These are phyloP conservation scores for Ceratina japonica DNA, from an alignment of 1,140 invertebrate species.

Conservation along the genomic window DNA sequence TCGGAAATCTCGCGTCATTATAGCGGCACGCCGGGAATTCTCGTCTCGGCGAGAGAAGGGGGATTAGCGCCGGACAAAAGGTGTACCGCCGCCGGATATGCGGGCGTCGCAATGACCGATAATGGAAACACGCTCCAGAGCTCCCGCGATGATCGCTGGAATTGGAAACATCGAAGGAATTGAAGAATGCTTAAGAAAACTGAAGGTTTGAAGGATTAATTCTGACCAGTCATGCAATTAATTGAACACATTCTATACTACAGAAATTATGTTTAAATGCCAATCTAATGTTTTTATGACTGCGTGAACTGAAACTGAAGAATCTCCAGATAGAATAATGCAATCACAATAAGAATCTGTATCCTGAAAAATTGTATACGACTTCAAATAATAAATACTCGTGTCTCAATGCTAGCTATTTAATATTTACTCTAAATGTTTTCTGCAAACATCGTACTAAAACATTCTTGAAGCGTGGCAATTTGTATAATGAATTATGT, in stretches of 20 bases:
- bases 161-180: too few relatives aligned
- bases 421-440: too few relatives aligned
- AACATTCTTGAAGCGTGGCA: background rate
- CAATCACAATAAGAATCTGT: too few relatives aligned
- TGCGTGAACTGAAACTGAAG: too few relatives aligned
- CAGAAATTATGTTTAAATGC: background rate
- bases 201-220: slow-evolving; percentile 1
- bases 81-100: slow-evolving; percentile 28
- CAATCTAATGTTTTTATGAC: background rate
- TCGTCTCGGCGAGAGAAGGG: slow-evolving; percentile 33
- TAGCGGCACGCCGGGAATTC: slow-evolving; percentile 4
- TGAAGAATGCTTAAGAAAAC: too few relatives aligned
- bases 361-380: background rate
- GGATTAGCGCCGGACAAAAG: slow-evolving; percentile 32
- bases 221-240: slow-evolving; percentile 14
- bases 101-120: slow-evolving; percentile 35
- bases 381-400: background rate
- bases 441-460: too few relatives aligned
- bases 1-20: slow-evolving; percentile 44
- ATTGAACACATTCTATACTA: background rate
- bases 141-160: slow-evolving; percentile 8
- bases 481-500: slow-evolving; percentile 28
- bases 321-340: too few relatives aligned
- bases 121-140: slow-evolving; percentile 23
- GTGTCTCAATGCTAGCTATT: background rate